Evolutionary conservation across 2,888 invertebrate species (phyloP), one percentile per base, ranked within the genome.

Genomic region (Nomada flava): DNA sequence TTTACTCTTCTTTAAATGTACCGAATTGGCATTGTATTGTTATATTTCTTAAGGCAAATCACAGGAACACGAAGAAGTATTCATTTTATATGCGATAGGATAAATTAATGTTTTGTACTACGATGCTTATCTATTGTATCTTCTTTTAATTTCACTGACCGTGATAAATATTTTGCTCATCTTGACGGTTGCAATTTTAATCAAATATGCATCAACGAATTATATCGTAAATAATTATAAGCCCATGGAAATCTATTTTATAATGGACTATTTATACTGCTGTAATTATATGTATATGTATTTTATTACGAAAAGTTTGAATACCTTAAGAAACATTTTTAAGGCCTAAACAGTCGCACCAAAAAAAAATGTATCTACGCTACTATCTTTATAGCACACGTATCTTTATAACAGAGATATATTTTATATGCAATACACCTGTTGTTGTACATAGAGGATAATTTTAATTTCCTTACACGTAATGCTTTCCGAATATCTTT

Each of bases 381-480:
- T 62, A 50, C 63, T 50, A 82, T 72, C 36, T 36, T 36, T 36
- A 36, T 62, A 47, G 72, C 63, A 42, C 69, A 74, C 67, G 20
- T 59, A 44, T 62, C 26, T 70, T 47, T 73, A 68, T 83, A 59
- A 74, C 70, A 57, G 52, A 73, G 60, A 67, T 73, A 59, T 74
- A 71, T 83, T 83, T 78, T 83, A 20, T 69, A 73, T 63, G 53
- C 57, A 78, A 67, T 76, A 59, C 62, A 71, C 36, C 13, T 26
- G 20, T 82, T 76, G 47, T 60, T 81, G 69, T 36, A 70, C 52
- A 65, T 77, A 67, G 57, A 70, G 70, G 71, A 59, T 71, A 20
- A 76, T 53, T 76, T 69, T 63, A 53, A 68, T 59, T 69, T 62
- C 50, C 57, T 70, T 47, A 80, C 75, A 70, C 64, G 52, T 29